phyloP scores from a whole-genome alignment of 2,797 vertebrate genomes.

The Moxostoma hubbsi region DNA sequence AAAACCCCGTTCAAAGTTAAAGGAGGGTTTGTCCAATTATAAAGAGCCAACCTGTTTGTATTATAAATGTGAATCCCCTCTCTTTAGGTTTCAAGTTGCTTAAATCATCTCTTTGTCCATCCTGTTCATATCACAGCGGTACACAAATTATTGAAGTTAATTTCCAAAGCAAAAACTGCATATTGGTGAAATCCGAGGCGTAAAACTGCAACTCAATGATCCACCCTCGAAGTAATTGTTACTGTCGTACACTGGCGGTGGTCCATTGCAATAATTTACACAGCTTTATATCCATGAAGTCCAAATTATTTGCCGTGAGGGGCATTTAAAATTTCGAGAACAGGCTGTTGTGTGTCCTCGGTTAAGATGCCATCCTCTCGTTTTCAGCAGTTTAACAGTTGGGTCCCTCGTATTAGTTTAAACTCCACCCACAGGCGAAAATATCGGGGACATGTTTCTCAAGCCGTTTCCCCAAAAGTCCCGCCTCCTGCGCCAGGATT shows the following conservation, averaged over 20 bases:
- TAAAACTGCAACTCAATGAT: conserved; percentile 26
- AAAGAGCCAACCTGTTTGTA: neutral
- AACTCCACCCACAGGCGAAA: conserved; percentile 67
- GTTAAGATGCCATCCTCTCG: neutral
- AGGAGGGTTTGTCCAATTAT: neutral
- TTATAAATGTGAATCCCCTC: conserved; percentile 27
- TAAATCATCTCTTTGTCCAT: conserved; percentile 50
- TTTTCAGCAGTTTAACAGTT: conserved; percentile 36
- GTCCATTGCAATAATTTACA: conserved; percentile 6
- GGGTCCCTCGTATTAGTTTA: conserved; percentile 38
- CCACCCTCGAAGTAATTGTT: conserved; percentile 28
- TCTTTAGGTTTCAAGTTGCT: conserved; percentile 14
- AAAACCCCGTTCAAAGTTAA: neutral
- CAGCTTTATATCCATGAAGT: neutral
- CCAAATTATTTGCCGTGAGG: neutral
- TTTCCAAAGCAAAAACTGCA: neutral
- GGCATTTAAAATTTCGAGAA: neutral
- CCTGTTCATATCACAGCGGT: conserved; percentile 24
- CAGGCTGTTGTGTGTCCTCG: neutral
- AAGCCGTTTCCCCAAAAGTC: no score
- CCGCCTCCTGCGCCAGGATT: no score
- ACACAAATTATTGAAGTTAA: conserved; percentile 11
- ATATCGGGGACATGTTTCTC: no score
- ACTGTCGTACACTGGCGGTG: conserved; percentile 1
- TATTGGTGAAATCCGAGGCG: conserved; percentile 11